phyloP scores from a whole-genome alignment of 2,113 vertebrate species.

The Manacus vitellinus region DNA sequence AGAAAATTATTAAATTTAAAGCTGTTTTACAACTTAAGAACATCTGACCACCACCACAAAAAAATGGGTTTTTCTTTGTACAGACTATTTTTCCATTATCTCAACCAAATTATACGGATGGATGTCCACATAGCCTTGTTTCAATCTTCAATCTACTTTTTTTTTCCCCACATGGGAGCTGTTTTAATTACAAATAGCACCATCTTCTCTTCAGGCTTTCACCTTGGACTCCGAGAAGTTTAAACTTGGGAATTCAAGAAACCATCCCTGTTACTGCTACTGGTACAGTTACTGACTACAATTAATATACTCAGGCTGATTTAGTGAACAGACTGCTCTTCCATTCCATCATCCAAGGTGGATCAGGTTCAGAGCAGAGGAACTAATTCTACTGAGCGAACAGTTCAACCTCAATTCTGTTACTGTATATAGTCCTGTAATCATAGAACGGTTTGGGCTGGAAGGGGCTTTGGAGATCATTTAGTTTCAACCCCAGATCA shows the following conservation, averaged over 20 bases:
- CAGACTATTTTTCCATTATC: neutral
- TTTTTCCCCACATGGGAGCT: neutral
- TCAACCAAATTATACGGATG: neutral
- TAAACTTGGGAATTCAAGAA: neutral
- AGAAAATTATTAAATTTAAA: neutral
- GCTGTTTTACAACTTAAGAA: neutral
- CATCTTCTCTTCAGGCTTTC: neutral
- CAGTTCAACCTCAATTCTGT: neutral
- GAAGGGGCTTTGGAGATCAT: neutral
- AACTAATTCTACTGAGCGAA: neutral
- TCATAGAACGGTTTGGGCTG: fast-evolving
- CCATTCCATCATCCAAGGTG: neutral
- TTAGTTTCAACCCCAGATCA: neutral
- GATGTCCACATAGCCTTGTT: neutral
- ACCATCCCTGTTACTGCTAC: too few species aligned
- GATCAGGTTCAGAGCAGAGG: neutral
- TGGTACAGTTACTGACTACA: neutral
- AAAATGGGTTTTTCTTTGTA: fast-evolving
- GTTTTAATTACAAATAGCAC: neutral
- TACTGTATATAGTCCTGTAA: neutral
- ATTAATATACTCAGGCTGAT: neutral
- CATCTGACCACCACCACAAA: neutral
- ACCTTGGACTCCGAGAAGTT: neutral
- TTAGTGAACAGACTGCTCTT: neutral
- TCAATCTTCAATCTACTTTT: neutral